These are phyloP conservation scores for Pelvicachromis taeniatus DNA, from an alignment of 2,113 vertebrate genomes.

Conservation along the genomic window DNA sequence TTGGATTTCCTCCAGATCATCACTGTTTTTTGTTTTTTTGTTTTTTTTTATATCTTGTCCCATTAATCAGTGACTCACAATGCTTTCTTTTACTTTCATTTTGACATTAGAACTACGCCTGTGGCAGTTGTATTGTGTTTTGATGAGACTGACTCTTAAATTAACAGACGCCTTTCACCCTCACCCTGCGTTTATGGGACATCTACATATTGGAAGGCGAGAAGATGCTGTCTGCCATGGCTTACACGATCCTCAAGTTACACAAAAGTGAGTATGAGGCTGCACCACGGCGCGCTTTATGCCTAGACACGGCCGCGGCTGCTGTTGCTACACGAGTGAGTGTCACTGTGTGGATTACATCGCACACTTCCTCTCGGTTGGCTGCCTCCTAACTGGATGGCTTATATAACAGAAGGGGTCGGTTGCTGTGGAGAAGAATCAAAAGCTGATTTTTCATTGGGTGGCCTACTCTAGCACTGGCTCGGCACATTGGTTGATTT, in stretches of 20 bases:
- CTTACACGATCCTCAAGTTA: conserved; percentile 82
- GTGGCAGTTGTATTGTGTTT: not conserved
- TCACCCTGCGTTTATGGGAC: conserved; percentile 85
- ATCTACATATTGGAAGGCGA: conserved; percentile 88
- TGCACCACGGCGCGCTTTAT: not conserved
- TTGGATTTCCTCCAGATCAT: not conserved
- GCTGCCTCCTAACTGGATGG: conserved; percentile 32
- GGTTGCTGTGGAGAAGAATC: conserved; percentile 57
- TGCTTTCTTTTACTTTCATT: not conserved
- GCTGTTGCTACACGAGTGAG: conserved; percentile 18
- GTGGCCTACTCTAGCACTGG: not conserved
- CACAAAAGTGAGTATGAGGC: conserved; percentile 81
- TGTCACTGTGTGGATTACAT: conserved; percentile 6
- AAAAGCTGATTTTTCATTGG: conserved; percentile 50
- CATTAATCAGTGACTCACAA: not conserved
- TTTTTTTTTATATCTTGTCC: not conserved
- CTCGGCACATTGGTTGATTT: conserved; percentile 5
- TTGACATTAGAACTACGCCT: not conserved
- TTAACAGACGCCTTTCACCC: conserved; percentile 82
- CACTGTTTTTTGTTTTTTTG: not conserved
- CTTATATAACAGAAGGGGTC: conserved; percentile 56
- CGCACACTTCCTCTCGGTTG: conserved; percentile 15
- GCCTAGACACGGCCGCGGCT: not conserved
- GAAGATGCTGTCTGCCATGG: conserved; percentile 77
- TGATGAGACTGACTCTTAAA: not conserved